Evolutionary conservation across 2,888 invertebrate species (phyloP).

Genomic region (Agrotis ipsilon): DNA sequence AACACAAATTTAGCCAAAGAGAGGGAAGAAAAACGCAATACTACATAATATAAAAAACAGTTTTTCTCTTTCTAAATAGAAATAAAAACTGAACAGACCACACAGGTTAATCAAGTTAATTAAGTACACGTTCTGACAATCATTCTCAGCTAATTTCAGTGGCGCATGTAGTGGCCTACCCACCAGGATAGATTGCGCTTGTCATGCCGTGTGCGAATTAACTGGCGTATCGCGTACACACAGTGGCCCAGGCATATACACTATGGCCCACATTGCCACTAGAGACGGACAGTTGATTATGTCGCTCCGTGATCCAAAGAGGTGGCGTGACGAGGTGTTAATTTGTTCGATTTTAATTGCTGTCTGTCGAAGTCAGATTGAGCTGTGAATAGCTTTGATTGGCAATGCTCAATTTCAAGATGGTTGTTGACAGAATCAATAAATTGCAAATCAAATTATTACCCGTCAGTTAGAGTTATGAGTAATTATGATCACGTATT

Average conservation of each 20-base stretch:
- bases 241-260: constrained; percentile 14
- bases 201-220: constrained; percentile 49
- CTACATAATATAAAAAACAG: not conserved
- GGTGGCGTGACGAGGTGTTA: constrained; percentile 5
- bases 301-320: constrained; percentile 20
- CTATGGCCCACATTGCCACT: constrained; percentile 13
- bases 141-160: constrained; percentile 42
- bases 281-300: constrained; percentile 40
- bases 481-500: no score
- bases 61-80: not conserved
- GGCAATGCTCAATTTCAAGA: not conserved
- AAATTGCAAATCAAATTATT: no score
- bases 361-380: not conserved
- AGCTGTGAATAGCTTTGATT: not conserved
- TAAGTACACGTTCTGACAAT: constrained; percentile 37
- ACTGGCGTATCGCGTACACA: constrained; percentile 18
- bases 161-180: constrained; percentile 43
- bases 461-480: no score
- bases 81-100: constrained; percentile 1
- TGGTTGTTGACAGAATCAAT: no score
- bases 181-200: constrained; percentile 45
- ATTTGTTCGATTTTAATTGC: constrained; percentile 24
- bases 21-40: no score
- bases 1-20: no score
- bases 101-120: constrained; percentile 43